phyloP scores from a whole-genome alignment of 2,113 vertebrate genomes.

The Epinephelus fuscoguttatus region DNA sequence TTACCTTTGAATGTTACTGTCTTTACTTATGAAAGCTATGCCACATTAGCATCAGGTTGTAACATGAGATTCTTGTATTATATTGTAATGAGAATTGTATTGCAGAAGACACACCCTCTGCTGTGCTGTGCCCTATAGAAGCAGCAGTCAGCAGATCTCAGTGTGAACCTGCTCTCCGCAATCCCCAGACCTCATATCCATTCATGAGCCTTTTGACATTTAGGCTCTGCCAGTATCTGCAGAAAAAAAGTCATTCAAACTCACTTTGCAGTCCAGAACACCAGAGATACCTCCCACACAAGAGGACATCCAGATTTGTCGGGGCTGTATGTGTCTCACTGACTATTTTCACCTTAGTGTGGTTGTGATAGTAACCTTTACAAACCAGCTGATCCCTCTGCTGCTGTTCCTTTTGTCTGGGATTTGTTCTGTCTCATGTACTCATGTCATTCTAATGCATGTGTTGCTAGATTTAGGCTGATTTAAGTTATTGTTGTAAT shows the following conservation, averaged over 20 bases:
- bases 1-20: neutral
- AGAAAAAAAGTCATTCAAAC: conserved; percentile 9
- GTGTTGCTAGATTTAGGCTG: neutral
- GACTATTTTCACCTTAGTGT: neutral
- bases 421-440: neutral
- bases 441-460: neutral
- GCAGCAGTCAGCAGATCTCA: conserved; percentile 38
- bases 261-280: neutral
- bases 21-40: neutral
- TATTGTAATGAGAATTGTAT: neutral
- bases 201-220: conserved; percentile 42
- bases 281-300: too few species aligned
- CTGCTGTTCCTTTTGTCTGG: neutral
- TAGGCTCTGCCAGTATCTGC: conserved; percentile 13
- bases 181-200: conserved; percentile 24
- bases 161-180: neutral
- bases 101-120: conserved; percentile 8
- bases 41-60: neutral
- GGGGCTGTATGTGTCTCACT: neutral
- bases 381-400: neutral
- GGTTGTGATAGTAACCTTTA: neutral
- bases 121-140: neutral
- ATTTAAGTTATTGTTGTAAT: neutral
- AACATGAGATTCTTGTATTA: neutral
- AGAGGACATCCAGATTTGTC: neutral